phyloP scores from a whole-genome alignment of 2,113 vertebrate genomes.

The Rynchops niger region DNA sequence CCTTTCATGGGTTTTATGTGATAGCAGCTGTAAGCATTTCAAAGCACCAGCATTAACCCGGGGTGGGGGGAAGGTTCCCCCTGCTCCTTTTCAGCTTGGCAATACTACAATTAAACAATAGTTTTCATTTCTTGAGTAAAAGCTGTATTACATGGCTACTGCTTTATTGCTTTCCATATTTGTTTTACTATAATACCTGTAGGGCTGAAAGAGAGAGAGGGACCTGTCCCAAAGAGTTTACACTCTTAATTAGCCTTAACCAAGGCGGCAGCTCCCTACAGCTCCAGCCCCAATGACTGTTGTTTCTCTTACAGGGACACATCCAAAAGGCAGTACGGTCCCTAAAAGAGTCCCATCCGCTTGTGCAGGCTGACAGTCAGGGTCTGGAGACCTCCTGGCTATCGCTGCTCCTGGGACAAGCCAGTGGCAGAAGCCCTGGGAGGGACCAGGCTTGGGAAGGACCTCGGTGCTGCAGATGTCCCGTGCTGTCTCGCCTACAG shows the following conservation, averaged over 20 bases:
- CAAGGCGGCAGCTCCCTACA: background rate
- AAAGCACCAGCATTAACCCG: background rate
- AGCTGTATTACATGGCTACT: background rate
- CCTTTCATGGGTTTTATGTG: background rate
- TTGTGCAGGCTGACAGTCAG: background rate
- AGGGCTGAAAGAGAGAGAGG: background rate
- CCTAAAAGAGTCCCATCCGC: background rate
- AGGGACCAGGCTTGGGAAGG: background rate
- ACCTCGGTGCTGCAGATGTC: accelerated
- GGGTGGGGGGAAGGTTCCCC: background rate
- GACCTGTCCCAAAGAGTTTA: background rate
- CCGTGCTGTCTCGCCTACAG: background rate
- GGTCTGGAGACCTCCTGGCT: background rate
- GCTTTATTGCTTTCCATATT: background rate
- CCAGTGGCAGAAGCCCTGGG: background rate
- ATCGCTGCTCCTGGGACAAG: accelerated
- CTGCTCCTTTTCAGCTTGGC: background rate
- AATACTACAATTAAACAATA: background rate
- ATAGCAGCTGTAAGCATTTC: background rate
- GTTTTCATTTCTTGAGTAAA: background rate
- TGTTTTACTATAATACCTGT: background rate
- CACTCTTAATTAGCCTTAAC: background rate
- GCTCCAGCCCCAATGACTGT: background rate
- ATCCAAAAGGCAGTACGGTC: background rate
- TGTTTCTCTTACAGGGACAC: background rate